A percentile compares a stretch with the other conserved stretches of the same genome.
Evolutionary conservation across 2,888 invertebrate genomes (phyloP).

Genomic region (Hypena proboscidalis): DNA sequence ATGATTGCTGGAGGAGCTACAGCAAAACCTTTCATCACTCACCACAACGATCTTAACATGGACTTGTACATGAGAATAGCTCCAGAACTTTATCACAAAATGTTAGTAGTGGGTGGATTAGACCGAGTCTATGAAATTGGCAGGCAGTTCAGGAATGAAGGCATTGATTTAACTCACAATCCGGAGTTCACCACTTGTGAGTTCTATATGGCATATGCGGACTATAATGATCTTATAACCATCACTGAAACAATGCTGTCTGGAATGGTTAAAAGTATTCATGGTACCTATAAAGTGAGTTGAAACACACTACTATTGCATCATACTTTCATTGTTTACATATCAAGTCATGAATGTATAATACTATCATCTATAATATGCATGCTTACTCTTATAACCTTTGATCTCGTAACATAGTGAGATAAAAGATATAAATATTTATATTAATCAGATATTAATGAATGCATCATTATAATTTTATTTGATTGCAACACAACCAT

Average conservation of each 20-base stretch:
- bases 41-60: conserved; percentile 99
- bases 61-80: conserved; percentile 99
- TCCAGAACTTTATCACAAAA: conserved; percentile 98
- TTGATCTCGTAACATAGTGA: too few species aligned
- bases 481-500: too few species aligned
- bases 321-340: too few species aligned
- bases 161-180: conserved; percentile 99
- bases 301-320: background rate
- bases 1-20: conserved; percentile 99
- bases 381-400: too few species aligned
- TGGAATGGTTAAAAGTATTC: conserved; percentile 97
- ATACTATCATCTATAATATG: too few species aligned
- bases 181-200: conserved; percentile 99
- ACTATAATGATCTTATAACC: conserved; percentile 97
- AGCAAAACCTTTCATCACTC: conserved; percentile 99
- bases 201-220: conserved; percentile 99
- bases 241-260: conserved; percentile 97
- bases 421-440: too few species aligned
- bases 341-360: background rate
- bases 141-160: conserved; percentile 98
- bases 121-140: conserved; percentile 97
- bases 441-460: too few species aligned
- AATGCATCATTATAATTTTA: too few species aligned
- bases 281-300: conserved; percentile 94
- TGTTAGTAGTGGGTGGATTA: conserved; percentile 98